A percentile compares a stretch with the other conserved stretches of the same genome.
Conservation (phyloP, 2,797 vertebrate genomes). For the Phylloscopus collybita region DNA sequence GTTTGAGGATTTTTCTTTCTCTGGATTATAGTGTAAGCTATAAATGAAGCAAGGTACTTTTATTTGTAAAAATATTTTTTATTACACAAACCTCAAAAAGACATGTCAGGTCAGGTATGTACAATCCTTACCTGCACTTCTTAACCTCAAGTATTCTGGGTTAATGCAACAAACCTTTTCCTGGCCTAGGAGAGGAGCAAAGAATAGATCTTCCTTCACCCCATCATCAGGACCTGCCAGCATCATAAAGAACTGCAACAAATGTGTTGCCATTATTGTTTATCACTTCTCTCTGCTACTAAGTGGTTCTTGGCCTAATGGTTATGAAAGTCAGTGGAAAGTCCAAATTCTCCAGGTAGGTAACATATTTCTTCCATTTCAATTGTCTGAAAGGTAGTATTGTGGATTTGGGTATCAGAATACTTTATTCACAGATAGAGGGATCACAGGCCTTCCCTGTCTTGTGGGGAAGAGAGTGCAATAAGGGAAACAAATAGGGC, state of each 20-base stretch:
- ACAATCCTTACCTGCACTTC: neutral
- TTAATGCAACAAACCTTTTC: neutral
- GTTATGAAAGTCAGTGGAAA: neutral
- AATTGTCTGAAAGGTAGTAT: neutral
- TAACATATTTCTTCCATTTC: neutral
- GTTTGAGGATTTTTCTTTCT: neutral
- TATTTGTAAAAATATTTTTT: neutral
- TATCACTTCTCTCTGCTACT: neutral
- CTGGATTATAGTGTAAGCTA: neutral
- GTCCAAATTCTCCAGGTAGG: neutral
- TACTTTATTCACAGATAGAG: neutral
- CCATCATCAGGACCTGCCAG: neutral
- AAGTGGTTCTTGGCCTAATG: neutral
- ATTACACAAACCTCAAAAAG: neutral
- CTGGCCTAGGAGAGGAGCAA: neutral
- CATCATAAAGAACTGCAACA: neutral
- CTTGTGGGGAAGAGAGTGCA: neutral
- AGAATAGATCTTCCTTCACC: neutral
- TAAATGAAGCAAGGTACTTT: neutral
- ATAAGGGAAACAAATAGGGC: neutral
- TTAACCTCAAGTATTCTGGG: neutral
- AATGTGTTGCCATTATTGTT: neutral
- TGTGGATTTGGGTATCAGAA: neutral
- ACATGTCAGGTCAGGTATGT: neutral
- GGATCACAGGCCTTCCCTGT: accelerated